Evolutionary conservation across 2,797 vertebrate species (phyloP), one percentile per base, ranked within the genome.

Genomic region (Eospalax fontanierii): DNA sequence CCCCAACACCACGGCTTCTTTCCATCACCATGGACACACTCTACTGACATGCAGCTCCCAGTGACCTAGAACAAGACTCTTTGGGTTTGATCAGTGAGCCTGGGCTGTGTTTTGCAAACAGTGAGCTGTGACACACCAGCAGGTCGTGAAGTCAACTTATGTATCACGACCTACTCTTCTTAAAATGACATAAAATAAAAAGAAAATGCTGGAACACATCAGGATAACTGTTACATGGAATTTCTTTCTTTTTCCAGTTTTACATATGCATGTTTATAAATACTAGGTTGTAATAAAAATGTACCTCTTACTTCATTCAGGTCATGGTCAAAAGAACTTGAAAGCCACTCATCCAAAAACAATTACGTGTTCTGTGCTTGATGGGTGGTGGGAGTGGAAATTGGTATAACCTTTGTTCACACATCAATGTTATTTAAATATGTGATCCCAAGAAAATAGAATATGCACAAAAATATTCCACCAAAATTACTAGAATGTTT

Each of bases 161-260:
- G 74, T n/a, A 54, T 14, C 30, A 81, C 33, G 40, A 82, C 18
- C 6, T 26, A 14, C 33, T 86, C 75, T 93, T 84, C 68, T 61
- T 66, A 82, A 70, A 87, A 68, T 30, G 40, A 78, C n/a, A 79
- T 38, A 50, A 92, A 94, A 54, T 35, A n/a, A 74, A 80, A 87
- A 73, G 65, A 87, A 90, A 95, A n/a, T 70, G 79, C 4, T 7
- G 80, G 16, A 91, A 10, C 15, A 43, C 19, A 21, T 40, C 40
- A 79, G 2, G 54, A 70, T 33, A 14, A n/a, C 4, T 26, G 21
- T 40, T 87, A 28, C 40, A 57, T 88, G 26, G 61, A 81, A 73
- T 33, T 78, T 66, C 22, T 40, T 19, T 50, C 19, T 50, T 74
- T 82, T 30, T 66, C 68, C 40, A 50, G 30, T 35, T 73, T 57